Percentiles rank a stretch among this genome's conserved stretches.
Conservation (phyloP, 2,888 invertebrate species). For the Eucera pruinosa region DNA sequence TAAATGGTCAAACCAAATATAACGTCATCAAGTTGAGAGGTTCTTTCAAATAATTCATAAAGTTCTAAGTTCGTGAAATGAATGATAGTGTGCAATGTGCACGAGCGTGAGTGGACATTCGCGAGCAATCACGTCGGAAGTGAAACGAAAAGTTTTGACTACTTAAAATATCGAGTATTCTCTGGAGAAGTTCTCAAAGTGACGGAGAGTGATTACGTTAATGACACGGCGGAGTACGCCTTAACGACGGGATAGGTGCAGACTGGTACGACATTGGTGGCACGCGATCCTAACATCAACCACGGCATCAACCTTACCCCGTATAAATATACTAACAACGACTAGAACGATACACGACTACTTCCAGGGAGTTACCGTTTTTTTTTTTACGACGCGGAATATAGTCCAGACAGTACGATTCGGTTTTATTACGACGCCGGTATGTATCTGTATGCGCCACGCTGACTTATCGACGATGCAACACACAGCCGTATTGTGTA, state of each 20-base stretch:
- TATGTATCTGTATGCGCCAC: constrained; percentile 28
- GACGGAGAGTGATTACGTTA: constrained; percentile 81
- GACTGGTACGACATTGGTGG: constrained; percentile 78
- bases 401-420: constrained; percentile 65
- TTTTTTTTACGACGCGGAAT: constrained; percentile 66
- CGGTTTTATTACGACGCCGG: constrained; percentile 67
- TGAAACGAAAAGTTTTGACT: constrained; percentile 49
- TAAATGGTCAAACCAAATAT: background rate
- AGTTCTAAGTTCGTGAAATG: background rate
- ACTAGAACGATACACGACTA: constrained; percentile 42
- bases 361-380: constrained; percentile 55
- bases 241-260: constrained; percentile 74
- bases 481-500: constrained; percentile 41
- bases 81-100: constrained; percentile 8
- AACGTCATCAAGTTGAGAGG: no score
- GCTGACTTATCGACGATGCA: constrained; percentile 57
- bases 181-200: constrained; percentile 68
- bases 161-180: constrained; percentile 63
- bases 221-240: constrained; percentile 71
- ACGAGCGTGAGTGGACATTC: constrained; percentile 30
- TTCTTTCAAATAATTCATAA: constrained; percentile 2
- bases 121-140: constrained; percentile 40
- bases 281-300: constrained; percentile 80
- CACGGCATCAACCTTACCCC: constrained; percentile 68
- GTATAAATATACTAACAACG: constrained; percentile 39